Evolutionary conservation across 2,113 vertebrate genomes (phyloP), one percentile per base, ranked within the genome.

Genomic region (Percina caprodes): DNA sequence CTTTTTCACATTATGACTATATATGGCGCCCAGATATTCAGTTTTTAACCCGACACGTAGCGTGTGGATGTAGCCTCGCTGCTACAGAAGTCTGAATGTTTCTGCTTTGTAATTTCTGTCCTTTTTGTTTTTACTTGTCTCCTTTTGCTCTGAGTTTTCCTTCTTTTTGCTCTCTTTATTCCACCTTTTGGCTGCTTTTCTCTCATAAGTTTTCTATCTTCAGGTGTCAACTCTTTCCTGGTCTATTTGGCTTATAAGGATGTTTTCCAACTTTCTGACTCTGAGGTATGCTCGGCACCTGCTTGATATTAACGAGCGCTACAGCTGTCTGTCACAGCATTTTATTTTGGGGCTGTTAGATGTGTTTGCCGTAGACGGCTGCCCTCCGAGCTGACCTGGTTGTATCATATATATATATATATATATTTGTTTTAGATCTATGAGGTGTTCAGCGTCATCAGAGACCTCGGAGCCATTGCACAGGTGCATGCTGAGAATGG

Each of bases 241-340:
- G 96, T 99, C 87, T 99, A 99, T 94, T 96, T 99, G 97, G 98
- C 98, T 72, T 99, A 99, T 95, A 99, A 99, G 94, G 98, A 99
- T 92, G 94, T 96, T 90, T 99, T 98, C 80, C 98, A 99, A 95
- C 96, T 99, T 35, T 97, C 96, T 2, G 98, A 99, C 86, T 96
- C 96, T 62, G 96, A 99, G 98, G 98, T 99, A 95, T 72, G 93
- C 89, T 59, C 63, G 18, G 76, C 58, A 49, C n/a, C 45, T 70
- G 30, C 6, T n/a, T 54, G 33, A 69, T 69, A 54, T 69, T 23
- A 59, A 11, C 24, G 24, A 4, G 35, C 59, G 80, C 59, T 69
- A 62, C 77, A 51, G 30, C 68, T 65, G 10, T 68, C 59, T 77
- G 63, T 85, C 74, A 52, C 15, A 42, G 71, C 58, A 39, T 21